These are phyloP conservation scores for Ranitomeya imitator DNA, from an alignment of 2,113 vertebrate species.

Conservation along the genomic window DNA sequence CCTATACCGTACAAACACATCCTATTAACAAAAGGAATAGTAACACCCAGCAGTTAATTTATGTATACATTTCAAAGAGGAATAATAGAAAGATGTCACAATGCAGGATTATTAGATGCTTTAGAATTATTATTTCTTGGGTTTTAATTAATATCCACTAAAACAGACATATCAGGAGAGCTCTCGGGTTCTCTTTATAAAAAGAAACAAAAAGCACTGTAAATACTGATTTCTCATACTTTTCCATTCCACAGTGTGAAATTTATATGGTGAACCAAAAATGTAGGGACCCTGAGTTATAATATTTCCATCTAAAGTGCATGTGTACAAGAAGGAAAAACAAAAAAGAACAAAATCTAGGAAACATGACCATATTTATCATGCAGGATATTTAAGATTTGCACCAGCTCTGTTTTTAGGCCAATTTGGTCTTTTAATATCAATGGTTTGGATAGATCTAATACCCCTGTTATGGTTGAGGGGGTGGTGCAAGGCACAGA, in stretches of 20 bases:
- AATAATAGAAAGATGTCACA: neutral
- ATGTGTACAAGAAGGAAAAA: constrained; percentile 14
- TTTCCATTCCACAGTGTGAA: constrained; percentile 23
- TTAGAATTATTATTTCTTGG: no score
- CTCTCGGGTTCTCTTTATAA: neutral
- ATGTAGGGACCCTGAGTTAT: constrained; percentile 44
- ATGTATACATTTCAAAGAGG: neutral
- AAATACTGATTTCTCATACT: constrained; percentile 35
- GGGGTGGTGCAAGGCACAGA: no score
- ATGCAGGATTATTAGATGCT: neutral
- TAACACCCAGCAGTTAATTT: neutral
- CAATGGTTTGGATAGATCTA: no score
- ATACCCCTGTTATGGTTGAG: no score
- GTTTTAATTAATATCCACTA: neutral
- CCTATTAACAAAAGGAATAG: neutral
- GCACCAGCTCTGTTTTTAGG: no score
- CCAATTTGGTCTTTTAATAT: no score
- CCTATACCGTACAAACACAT: no score
- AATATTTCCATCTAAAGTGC: constrained; percentile 48
- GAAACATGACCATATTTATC: neutral
- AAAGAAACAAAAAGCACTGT: neutral
- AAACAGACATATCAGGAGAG: neutral
- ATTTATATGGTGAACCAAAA: constrained; percentile 21
- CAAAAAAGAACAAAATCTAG: no score
- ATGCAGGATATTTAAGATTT: no score